phyloP scores from a whole-genome alignment of 2,113 vertebrate genomes.

The Pantherophis guttatus region DNA sequence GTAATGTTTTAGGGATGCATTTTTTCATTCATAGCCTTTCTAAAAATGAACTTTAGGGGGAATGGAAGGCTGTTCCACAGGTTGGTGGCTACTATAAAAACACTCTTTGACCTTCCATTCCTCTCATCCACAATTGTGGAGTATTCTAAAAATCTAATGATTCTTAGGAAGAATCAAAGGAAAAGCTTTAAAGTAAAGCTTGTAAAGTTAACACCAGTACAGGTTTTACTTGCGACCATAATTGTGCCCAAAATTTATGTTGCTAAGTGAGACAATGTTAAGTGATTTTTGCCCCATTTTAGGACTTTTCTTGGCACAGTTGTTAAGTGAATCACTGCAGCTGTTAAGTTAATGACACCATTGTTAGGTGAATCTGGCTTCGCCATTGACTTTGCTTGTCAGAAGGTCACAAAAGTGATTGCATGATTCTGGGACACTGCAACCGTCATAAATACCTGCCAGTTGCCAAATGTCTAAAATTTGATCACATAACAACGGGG shows the following conservation, averaged over 20 bases:
- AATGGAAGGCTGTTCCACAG: not conserved
- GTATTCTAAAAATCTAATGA: not conserved
- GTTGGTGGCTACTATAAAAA: not conserved
- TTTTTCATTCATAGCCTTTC: not conserved
- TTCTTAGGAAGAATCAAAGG: not conserved
- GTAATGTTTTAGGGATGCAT: not conserved
- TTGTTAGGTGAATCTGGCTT: not conserved
- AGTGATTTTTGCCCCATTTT: not conserved
- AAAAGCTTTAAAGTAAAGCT: not conserved
- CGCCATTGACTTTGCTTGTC: not conserved
- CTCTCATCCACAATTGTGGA: not conserved
- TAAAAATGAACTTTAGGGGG: not conserved
- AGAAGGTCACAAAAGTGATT: not conserved
- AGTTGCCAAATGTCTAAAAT: not conserved
- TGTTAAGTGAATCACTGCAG: not conserved
- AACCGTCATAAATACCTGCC: not conserved
- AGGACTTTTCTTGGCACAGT: not conserved
- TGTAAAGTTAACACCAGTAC: not conserved
- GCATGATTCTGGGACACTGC: not conserved
- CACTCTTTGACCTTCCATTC: not conserved
- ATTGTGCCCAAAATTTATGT: not conserved
- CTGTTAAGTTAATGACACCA: not conserved
- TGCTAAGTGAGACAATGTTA: not conserved
- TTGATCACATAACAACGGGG: not conserved
- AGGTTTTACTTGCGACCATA: not conserved